phyloP scores from a whole-genome alignment of 2,797 vertebrate species.

The Intellagama lesueurii region DNA sequence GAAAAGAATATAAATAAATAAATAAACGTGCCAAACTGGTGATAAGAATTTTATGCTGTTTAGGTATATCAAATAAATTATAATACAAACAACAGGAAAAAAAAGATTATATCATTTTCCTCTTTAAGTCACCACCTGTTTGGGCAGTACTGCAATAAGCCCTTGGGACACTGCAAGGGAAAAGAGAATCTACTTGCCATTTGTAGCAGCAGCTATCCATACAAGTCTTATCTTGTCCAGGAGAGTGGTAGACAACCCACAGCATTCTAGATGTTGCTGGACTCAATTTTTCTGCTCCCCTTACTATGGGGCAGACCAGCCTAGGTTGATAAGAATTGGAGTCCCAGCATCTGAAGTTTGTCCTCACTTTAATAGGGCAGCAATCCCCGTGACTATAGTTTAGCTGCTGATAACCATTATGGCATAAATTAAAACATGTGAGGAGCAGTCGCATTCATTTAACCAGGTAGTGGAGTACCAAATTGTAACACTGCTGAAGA shows the following conservation, averaged over 20 bases:
- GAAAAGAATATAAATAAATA: slow-evolving; percentile 31
- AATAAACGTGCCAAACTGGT: not conserved
- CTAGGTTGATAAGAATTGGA: not conserved
- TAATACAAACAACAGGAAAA: not conserved
- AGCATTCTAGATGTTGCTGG: not conserved
- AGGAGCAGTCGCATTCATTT: not conserved
- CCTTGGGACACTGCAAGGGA: not conserved
- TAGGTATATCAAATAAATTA: not conserved
- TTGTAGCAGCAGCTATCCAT: not conserved
- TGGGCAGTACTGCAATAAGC: not conserved
- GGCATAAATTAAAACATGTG: not conserved
- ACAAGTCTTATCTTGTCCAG: not conserved
- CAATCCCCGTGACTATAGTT: not conserved
- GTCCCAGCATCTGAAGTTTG: not conserved
- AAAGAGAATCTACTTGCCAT: not conserved
- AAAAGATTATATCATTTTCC: not conserved
- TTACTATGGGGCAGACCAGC: not conserved
- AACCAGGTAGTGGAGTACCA: not conserved
- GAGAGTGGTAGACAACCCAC: not conserved
- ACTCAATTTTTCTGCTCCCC: not conserved
- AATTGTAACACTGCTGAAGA: not conserved
- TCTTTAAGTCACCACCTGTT: not conserved
- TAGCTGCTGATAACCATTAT: slow-evolving; percentile 1
- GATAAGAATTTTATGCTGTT: not conserved
- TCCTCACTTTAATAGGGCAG: not conserved